Evolutionary conservation across 2,113 vertebrate species (phyloP).

Genomic region (Potamarius usumacintae): DNA sequence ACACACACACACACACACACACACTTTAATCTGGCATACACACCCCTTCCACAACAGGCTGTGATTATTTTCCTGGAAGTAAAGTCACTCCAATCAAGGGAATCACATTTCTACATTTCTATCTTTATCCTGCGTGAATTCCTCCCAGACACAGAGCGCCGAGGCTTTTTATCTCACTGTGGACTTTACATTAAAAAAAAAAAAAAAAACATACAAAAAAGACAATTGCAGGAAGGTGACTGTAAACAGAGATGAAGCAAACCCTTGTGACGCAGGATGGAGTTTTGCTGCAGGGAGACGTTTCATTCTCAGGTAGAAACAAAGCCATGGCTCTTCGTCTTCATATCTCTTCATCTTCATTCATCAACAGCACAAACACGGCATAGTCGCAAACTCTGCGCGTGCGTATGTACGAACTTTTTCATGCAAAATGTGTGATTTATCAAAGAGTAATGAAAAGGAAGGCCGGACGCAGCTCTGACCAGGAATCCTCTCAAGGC

Average conservation of each 20-base stretch:
- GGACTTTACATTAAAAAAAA: conserved; percentile 9
- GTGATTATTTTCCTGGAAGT: conserved; percentile 41
- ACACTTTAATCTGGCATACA: conserved; percentile 25
- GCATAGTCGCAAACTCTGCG: too few species aligned
- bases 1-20: neutral
- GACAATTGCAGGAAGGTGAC: conserved; percentile 34
- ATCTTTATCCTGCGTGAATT: conserved; percentile 24
- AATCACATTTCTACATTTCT: conserved; percentile 23
- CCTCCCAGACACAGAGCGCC: neutral
- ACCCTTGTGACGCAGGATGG: neutral
- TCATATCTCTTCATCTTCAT: too few species aligned
- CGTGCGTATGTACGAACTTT: neutral
- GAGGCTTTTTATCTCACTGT: conserved; percentile 35
- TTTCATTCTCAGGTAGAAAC: neutral
- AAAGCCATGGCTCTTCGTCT: too few species aligned
- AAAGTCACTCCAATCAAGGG: conserved; percentile 33
- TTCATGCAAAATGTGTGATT: neutral
- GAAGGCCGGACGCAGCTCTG: neutral
- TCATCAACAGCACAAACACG: too few species aligned
- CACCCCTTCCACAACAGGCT: neutral
- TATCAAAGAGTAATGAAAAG: neutral
- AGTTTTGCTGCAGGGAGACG: neutral
- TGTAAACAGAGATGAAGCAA: neutral
- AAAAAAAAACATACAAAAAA: neutral
- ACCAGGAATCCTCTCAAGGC: too few species aligned